These are phyloP conservation scores for Caranx melampygus DNA, from an alignment of 2,113 vertebrate species.

Conservation along the genomic window DNA sequence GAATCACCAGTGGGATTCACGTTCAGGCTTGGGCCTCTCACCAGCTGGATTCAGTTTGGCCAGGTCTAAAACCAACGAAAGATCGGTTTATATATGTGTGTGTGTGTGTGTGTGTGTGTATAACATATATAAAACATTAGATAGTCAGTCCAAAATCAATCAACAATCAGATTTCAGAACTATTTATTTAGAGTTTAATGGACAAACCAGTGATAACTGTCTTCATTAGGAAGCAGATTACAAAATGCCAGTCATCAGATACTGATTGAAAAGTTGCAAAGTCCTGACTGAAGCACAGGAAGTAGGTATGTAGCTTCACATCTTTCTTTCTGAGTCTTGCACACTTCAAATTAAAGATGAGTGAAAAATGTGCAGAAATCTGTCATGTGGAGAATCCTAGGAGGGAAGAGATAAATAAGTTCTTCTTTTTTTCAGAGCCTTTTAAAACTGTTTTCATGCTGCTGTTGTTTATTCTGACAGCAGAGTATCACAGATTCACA, in stretches of 20 bases:
- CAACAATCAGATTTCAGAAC: too few relatives aligned
- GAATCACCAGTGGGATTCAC: too few relatives aligned
- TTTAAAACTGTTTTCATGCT: background rate
- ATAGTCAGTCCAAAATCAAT: too few relatives aligned
- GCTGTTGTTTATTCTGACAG: background rate
- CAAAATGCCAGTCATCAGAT: too few relatives aligned
- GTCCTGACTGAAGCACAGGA: background rate
- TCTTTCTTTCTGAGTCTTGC: background rate
- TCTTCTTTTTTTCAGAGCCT: background rate
- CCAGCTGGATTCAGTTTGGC: background rate
- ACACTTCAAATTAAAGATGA: background rate
- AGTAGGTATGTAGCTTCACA: background rate
- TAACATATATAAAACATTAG: too few relatives aligned
- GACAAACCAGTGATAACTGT: background rate
- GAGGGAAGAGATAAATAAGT: too few relatives aligned
- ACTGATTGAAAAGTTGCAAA: background rate
- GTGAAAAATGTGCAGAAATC: background rate
- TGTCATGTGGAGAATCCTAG: background rate
- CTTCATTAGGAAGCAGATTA: background rate
- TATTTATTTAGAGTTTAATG: background rate
- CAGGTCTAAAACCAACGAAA: background rate
- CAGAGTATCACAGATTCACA: background rate
- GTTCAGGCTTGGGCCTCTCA: background rate
- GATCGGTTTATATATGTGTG: too few relatives aligned
- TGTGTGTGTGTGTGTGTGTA: too few relatives aligned